Base-by-base conservation (phyloP, 2,797 vertebrate genomes). In the Holocentrus rufus region DNA sequence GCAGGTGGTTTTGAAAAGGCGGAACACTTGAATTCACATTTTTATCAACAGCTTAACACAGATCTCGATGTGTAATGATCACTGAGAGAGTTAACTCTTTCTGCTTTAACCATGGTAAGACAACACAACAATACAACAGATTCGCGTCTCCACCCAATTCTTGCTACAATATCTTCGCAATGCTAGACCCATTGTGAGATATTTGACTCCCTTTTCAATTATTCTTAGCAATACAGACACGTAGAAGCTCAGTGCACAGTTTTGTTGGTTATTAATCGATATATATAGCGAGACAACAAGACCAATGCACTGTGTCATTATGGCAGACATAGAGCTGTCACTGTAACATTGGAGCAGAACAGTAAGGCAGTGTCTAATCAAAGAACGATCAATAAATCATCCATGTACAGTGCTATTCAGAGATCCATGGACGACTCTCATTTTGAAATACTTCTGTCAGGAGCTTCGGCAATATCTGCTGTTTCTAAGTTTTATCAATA, bases 21-120 rank as follows among this genome's bases (percentile, higher is more conserved):
- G 57, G 82, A 89, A 89, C 84, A 88, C 65, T 89, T 89, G 42
- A 89, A 93, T 94, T 94, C 93, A 94, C 93, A 93, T 94, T 92
- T 83, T 88, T 67, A 77, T 66, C 72, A 84, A 87, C 81, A 91
- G 87, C 88, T 87, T 77, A 83, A 89, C 80, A 85, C 60, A 34
- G 76, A 87, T 79, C 60, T 75, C 76, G 76, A 63, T 44, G 61
- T 55, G 42, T 50, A 59, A 27, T 57, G 11, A 44, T 50, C 46
- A 63, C 50, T 77, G 50, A 81, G 74, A 69, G 72, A 80, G 67
- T 42, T 47, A 15, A 23, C 44, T 31, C 22, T 69, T 81, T 84
- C 72, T 85, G 54, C 53, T 77, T 34, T 54, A 72, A 77, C 57
- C 63, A 72, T 75, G 59, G 53, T 87, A 86, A 88, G 87, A 90